Percentiles rank a stretch among this genome's conserved stretches.
phyloP scores from a whole-genome alignment of 2,797 vertebrate genomes.

The Eptatretus atami region DNA sequence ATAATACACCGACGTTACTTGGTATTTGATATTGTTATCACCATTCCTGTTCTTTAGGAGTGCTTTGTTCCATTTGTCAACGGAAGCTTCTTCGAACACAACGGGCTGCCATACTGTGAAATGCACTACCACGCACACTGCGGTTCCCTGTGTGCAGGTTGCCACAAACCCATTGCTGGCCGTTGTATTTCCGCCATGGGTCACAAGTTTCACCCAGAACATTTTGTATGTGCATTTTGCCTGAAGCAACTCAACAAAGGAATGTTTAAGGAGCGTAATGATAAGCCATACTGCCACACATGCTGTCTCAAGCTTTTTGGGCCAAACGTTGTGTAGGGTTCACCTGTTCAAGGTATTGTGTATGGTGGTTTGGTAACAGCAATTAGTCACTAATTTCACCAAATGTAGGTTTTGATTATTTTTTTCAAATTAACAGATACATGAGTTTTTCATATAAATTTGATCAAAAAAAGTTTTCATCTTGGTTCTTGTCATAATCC shows the following conservation, averaged over 20 bases:
- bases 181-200: conserved; percentile 93
- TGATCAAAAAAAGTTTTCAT: no score
- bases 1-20: no score
- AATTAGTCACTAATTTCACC: no score
- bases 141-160: conserved; percentile 74
- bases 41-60: conserved; percentile 21
- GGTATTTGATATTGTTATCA: no score
- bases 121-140: conserved; percentile 85
- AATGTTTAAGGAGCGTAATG: conserved; percentile 96
- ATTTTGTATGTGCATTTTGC: conserved; percentile 95
- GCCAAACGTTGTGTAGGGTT: conserved; percentile 14
- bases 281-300: conserved; percentile 93
- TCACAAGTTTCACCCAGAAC: conserved; percentile 94
- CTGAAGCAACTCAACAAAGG: conserved; percentile 98
- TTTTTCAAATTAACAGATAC: no score
- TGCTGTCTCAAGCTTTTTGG: conserved; percentile 95
- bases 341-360: no score
- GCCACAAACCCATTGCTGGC: conserved; percentile 93
- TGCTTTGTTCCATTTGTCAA: conserved; percentile 87
- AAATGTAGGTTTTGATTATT: no score
- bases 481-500: no score
- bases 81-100: conserved; percentile 91
- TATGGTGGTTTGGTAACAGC: no score
- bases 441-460: no score
- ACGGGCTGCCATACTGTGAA: conserved; percentile 93